Percentiles rank a stretch among this genome's conserved stretches.
Evolutionary conservation across 2,888 invertebrate species (phyloP).

Genomic region (Lasioglossum leucozonium): DNA sequence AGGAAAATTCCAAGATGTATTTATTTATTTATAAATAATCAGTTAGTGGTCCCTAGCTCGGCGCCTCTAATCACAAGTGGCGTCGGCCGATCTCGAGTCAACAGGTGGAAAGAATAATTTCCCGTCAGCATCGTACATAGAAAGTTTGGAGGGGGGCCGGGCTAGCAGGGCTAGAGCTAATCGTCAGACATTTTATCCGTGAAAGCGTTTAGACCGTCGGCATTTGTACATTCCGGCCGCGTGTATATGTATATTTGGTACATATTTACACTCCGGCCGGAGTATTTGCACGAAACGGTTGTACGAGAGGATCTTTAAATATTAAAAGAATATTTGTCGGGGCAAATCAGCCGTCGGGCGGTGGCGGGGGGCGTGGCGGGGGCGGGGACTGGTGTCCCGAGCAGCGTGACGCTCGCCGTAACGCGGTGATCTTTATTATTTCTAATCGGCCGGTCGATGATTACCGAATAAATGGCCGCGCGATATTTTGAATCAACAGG

Average conservation of each 20-base stretch:
- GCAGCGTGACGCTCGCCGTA: not conserved
- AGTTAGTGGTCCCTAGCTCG: no score
- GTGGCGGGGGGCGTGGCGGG: not conserved
- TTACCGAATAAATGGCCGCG: constrained; percentile 56
- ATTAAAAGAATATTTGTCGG: constrained; percentile 70
- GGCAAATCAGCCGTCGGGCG: constrained; percentile 44
- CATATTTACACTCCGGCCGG: constrained; percentile 64
- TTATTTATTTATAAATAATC: no score
- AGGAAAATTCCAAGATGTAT: no score
- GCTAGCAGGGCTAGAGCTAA: not conserved
- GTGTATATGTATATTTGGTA: constrained; percentile 65
- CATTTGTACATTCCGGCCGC: constrained; percentile 57
- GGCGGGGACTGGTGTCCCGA: not conserved
- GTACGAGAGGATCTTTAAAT: constrained; percentile 69
- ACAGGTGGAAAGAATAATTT: constrained; percentile 1
- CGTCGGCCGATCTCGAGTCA: not conserved
- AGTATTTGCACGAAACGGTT: constrained; percentile 61
- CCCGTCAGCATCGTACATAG: not conserved
- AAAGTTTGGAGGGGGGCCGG: not conserved
- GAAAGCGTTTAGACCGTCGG: constrained; percentile 42
- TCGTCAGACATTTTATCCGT: constrained; percentile 34
- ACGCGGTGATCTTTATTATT: constrained; percentile 59
- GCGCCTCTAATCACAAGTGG: no score
- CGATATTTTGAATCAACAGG: constrained; percentile 66
- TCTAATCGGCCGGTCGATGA: constrained; percentile 62